These are phyloP conservation scores for Monarcha castaneiventris DNA, from an alignment of 2,113 vertebrate species.

Conservation along the genomic window DNA sequence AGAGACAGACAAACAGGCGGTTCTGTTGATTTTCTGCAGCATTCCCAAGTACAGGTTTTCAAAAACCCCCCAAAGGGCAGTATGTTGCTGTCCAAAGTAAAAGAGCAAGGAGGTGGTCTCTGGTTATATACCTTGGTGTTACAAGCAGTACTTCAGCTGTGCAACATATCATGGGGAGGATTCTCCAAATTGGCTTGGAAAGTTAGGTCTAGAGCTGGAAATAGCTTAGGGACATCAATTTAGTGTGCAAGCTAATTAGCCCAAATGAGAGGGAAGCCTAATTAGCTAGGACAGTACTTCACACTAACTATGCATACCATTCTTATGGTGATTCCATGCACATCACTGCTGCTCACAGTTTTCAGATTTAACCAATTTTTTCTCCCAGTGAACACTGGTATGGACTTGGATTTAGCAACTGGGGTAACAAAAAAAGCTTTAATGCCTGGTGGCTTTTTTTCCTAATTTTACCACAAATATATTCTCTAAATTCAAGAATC, in stretches of 20 bases:
- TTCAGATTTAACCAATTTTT: background rate
- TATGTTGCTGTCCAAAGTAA: background rate
- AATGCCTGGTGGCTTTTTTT: rapidly evolving
- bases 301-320: background rate
- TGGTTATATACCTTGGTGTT: background rate
- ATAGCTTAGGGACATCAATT: background rate
- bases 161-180: background rate
- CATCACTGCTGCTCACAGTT: background rate
- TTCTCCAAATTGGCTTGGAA: background rate
- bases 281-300: background rate
- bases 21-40: background rate
- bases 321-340: background rate
- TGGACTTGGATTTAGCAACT: background rate
- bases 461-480: background rate
- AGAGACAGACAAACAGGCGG: background rate
- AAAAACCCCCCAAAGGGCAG: background rate
- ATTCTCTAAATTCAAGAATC: background rate
- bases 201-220: background rate
- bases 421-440: background rate
- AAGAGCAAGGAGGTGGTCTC: background rate
- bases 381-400: background rate
- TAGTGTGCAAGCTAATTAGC: background rate
- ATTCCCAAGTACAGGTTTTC: background rate
- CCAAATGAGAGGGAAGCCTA: background rate
- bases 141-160: background rate